These are phyloP conservation scores for Buphagus erythrorhynchus DNA, from an alignment of 2,797 vertebrate species.

Conservation along the genomic window DNA sequence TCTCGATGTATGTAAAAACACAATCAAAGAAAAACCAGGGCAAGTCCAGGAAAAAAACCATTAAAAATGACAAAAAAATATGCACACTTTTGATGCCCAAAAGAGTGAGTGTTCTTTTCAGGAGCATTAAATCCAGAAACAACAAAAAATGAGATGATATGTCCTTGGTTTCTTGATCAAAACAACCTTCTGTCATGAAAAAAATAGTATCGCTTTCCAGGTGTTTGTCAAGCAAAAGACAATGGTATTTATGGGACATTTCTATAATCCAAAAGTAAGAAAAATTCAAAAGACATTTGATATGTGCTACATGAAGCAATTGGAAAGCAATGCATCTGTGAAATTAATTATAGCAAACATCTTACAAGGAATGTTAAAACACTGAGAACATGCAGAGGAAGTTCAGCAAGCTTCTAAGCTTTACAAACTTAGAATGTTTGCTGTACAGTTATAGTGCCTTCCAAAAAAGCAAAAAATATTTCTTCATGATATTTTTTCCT, in stretches of 20 bases:
- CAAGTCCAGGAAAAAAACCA: neutral
- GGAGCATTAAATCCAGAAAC: neutral
- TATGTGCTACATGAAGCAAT: neutral
- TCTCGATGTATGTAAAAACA: neutral
- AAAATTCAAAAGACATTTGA: constrained; percentile 30
- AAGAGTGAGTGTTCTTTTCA: neutral
- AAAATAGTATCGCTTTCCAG: neutral
- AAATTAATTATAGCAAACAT: constrained; percentile 30
- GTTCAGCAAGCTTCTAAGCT: neutral
- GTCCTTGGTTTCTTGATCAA: neutral
- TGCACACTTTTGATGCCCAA: neutral
- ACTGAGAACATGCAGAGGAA: neutral
- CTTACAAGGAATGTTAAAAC: constrained; percentile 14
- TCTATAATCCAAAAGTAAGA: neutral
- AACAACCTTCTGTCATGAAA: neutral
- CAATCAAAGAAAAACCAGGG: neutral
- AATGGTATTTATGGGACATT: neutral
- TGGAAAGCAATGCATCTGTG: neutral
- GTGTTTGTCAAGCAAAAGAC: neutral
- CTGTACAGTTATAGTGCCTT: neutral
- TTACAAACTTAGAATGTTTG: neutral
- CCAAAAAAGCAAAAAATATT: neutral
- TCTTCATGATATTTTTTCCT: neutral
- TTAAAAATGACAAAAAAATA: neutral
- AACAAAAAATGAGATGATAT: neutral